Base-by-base conservation (phyloP, 2,797 vertebrate genomes). In the Sarcophilus harrisii region DNA sequence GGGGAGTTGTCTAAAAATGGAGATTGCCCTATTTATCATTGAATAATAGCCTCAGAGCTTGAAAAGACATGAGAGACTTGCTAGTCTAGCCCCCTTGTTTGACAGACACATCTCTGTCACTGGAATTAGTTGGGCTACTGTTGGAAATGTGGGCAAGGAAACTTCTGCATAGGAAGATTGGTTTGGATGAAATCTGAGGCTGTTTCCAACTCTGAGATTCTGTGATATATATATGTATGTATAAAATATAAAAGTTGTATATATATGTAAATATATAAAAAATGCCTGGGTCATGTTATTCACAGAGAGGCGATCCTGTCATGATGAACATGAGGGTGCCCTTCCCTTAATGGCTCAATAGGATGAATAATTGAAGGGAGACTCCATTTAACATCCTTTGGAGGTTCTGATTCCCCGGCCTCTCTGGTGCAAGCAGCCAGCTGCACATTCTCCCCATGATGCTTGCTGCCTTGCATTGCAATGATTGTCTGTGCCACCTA, bases 381-480 rank as follows among this genome's bases (percentile, higher is more conserved):
- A 92, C 57, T 45, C 58, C n/a, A 32, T 95, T 93, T 91, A 58
- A 54, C 66, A 90, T 6, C 62, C 10, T 95, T 94, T 38, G 57
- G n/a, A 91, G 57, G 30, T 90, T 93, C 95, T 62, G 16, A 32
- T 90, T 92, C 92, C 92, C 58, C 52, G 32, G 11, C n/a, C n/a
- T 91, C 92, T 92, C 81, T 45, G 32, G 5, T 45, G n/a, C 91
- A 5, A 94, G 91, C 58, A 96, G 52, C 92, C 95, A 58, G 73
- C 73, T 87, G 91, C 57, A 62, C 52, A 55, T 52, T 93, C 57
- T 96, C 92, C 58, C 45, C 93, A 49, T 95, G 32, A 21, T 38
- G 21, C 96, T 55, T 92, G 73, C 16, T 96, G 8, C 87, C 57
- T 57, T 91, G 30, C 92, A 94, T 96, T 97, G 12, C 91, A 94